Conservation (phyloP, 2,797 vertebrate genomes). For the Lepilemur ruficaudatus region DNA sequence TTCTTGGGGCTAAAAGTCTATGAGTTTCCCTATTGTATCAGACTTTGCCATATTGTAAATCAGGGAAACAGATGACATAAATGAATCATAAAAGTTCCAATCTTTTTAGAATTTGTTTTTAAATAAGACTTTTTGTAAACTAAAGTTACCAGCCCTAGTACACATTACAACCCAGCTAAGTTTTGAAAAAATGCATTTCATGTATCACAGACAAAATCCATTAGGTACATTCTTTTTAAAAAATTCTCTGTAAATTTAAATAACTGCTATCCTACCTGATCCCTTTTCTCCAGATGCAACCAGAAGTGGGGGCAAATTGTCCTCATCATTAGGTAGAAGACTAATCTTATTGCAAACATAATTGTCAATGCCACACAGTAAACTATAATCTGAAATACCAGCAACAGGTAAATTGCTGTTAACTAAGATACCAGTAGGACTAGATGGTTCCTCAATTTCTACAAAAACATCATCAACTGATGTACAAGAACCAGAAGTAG, state of each 20-base stretch:
- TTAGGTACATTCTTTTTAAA: neutral
- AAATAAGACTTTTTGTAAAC: slow-evolving; percentile 29
- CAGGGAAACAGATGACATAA: neutral
- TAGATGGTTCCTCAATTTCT: slow-evolving; percentile 51
- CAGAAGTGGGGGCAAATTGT: slow-evolving; percentile 92
- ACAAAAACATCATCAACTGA: slow-evolving; percentile 66
- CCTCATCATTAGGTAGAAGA: slow-evolving; percentile 90
- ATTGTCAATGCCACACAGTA: slow-evolving; percentile 88
- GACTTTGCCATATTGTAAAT: neutral
- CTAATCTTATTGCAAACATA: slow-evolving; percentile 85
- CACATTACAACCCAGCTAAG: slow-evolving; percentile 33
- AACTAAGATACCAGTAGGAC: neutral
- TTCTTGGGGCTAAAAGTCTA: neutral
- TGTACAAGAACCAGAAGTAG: neutral
- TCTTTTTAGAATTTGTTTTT: slow-evolving; percentile 28
- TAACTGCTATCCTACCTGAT: slow-evolving; percentile 84
- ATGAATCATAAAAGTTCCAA: slow-evolving; percentile 14
- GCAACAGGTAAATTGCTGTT: slow-evolving; percentile 62
- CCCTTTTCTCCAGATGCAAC: slow-evolving; percentile 86
- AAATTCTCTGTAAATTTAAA: neutral
- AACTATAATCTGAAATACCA: slow-evolving; percentile 87
- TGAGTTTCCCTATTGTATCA: neutral
- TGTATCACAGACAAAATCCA: slow-evolving; percentile 19
- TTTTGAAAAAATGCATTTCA: slow-evolving; percentile 19
- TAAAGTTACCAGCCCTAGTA: neutral